Conservation (phyloP, 2,888 invertebrate genomes). For the Monochamus alternatus region DNA sequence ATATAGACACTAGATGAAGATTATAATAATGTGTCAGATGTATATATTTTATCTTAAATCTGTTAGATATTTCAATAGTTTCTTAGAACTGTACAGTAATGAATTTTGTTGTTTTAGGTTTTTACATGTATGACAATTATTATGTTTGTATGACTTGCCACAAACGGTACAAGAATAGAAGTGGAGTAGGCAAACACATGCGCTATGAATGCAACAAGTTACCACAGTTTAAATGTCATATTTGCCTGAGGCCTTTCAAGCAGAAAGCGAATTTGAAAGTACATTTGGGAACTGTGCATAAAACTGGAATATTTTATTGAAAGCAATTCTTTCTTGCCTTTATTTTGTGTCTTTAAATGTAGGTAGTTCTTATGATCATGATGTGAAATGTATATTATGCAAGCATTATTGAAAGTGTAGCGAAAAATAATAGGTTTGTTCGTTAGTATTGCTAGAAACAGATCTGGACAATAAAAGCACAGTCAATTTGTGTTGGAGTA, state of each 20-base stretch:
- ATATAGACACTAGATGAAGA: too few species aligned
- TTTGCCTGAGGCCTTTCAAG: slow-evolving; percentile 16
- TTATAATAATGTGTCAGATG: too few species aligned
- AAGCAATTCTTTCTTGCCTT: background rate
- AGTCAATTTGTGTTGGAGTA: too few species aligned
- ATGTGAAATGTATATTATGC: too few species aligned
- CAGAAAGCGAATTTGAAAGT: slow-evolving; percentile 28
- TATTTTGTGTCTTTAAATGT: too few species aligned
- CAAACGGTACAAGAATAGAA: slow-evolving; percentile 57
- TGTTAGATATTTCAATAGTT: too few species aligned
- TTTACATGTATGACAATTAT: slow-evolving; percentile 21
- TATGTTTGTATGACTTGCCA: slow-evolving; percentile 44
- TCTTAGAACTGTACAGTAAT: background rate
- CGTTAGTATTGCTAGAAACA: too few species aligned
- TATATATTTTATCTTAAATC: too few species aligned
- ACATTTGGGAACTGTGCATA: slow-evolving; percentile 14
- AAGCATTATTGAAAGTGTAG: too few species aligned
- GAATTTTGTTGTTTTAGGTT: slow-evolving; percentile 24
- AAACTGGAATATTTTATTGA: slow-evolving; percentile 11
- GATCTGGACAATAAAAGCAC: too few species aligned
- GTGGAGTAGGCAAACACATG: slow-evolving; percentile 49
- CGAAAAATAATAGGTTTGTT: too few species aligned
- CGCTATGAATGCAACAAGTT: slow-evolving; percentile 50
- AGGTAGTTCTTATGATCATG: too few species aligned
- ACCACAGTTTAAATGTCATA: slow-evolving; percentile 51